Evolutionary conservation across 2,113 vertebrate genomes (phyloP), one percentile per base, ranked within the genome.

Genomic region (Zonotrichia leucophrys): DNA sequence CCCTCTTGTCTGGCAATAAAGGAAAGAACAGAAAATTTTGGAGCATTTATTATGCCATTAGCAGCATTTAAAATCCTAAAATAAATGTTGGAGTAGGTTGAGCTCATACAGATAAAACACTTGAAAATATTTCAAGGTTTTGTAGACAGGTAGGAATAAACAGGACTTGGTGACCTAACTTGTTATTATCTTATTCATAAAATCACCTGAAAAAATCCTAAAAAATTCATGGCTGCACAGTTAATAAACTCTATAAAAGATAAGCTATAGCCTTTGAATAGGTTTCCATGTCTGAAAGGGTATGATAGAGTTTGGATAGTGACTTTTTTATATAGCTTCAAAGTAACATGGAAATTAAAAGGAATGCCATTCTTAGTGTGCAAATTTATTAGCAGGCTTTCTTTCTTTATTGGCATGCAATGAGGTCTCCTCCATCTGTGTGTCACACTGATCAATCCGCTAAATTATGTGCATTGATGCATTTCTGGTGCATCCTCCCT

Each of bases 1-100:
- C 85, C 88, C 27, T 92, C 46, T 77, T 63, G 44, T 79, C 62
- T 59, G 93, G 68, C 78, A 94, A 93, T 89, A 97, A 93, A 95
- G 20, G 27, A 87, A 72, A 15, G 21, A 95, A 91, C 55, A 94
- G 91, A 90, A 91, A 95, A 93, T 58, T 94, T 64, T 83, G 67
- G 67, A 94, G 55, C 91, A 83, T 95, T 96, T 92, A 93, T 94
- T 92, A 76, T 33, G 33, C 10, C 42, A 96, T 92, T 97, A 96
- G 76, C 85, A 88, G 35, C 83, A 95, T 63, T 94, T 83, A 80
- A 93, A 88, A 82, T 56, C 66, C 81, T 95, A 64, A 93, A 77
- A 42, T 90, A 46, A 63, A 39, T 10, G 41, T 21, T 47, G 50
- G 15, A 79, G 25, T 33, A 55, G 5, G 30, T 47, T 73, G 64